Evolutionary conservation across 2,797 vertebrate species (phyloP), one percentile per base, ranked within the genome.

Genomic region (Phalanger gymnotis): DNA sequence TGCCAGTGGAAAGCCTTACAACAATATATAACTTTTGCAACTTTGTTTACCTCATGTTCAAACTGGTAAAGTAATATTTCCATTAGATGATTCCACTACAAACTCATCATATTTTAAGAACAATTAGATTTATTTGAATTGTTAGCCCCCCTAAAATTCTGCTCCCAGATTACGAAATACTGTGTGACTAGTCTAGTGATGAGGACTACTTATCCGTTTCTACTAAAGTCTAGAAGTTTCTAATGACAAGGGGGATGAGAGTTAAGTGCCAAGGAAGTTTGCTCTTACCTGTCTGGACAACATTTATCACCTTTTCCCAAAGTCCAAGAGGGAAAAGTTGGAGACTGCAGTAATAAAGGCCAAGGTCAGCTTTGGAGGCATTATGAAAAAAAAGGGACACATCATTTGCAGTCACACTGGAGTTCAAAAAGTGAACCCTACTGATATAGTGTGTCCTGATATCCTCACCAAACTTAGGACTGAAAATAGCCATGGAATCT

Each of bases 241-340:
- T 55, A 93, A 54, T 13, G 51, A n/a, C 0, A 0, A 12, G 19
- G 1, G 40, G 5, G 6, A 13, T 25, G 90, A 53, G 91, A 92
- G 9, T 81, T 40, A 10, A 9, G 40, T n/a, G 56, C 34, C 81
- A 31, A 95, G 0, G 14, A 92, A 66, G 28, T 27, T 19, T 92
- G 90, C 53, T 3, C 97, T 99, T 98, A 99, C 99, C 99, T 98
- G 98, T 90, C 92, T 99, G 98, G 81, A 99, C 97, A 97, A 99
- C 99, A 87, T 97, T 96, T 92, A 99, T 97, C 92, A 93, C 90
- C 90, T 98, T 99, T 96, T 98, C 98, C 99, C 99, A 99, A 13
- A 97, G 96, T 55, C 99, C 99, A 47, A 93, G 52, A 52, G 99
- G 98, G 95, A 99, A 99, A 28, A 97, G 98, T 94, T 99, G 98